Evolutionary conservation across 2,888 invertebrate species (phyloP), one percentile per base, ranked within the genome.

Genomic region (Criorhina ranunculi): DNA sequence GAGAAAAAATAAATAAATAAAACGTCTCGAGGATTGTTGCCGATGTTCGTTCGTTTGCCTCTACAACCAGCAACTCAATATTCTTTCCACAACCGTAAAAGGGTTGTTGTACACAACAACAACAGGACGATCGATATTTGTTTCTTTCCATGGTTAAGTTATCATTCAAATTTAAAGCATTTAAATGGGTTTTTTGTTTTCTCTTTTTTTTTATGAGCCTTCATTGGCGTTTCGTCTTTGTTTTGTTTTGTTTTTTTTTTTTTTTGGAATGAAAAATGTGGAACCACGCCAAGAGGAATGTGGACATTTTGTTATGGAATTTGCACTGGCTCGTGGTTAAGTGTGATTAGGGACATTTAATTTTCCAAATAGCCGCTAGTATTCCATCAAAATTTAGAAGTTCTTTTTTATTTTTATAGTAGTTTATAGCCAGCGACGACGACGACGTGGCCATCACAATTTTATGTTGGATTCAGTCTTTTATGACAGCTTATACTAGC

Each of bases 161-260:
- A 57, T 40, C 37, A 19, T 24, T 40, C 11, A 12, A 31, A 35
- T 83, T 83, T 73, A 83, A 73, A 57, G 62, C 72, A 53, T 60
- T 77, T 77, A 72, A 83, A 73, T 69, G 73, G 57, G n/a, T 67
- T 62, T 53, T 69, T 78, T 35, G 29, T 40, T 66, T 67, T 46
- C 42, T 40, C 67, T 51, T n/a, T n/a, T n/a, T n/a, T n/a, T n/a
- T n/a, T n/a, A n/a, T n/a, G n/a, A n/a, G n/a, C 24, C 24, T 4
- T 24, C 24, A 24, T 4, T 24, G 24, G 24, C 53, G 64, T 5
- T 4, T 24, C 24, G n/a, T 6, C 29, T 49, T 51, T 60, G 35
- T 33, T 24, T 78, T 35, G 29, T 40, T 66, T 67, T 46, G 40
- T 40, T 60, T 51, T n/a, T n/a, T n/a, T n/a, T n/a, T n/a, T n/a